Evolutionary conservation across 2,888 invertebrate species (phyloP).

Genomic region (Bembecia ichneumoniformis): DNA sequence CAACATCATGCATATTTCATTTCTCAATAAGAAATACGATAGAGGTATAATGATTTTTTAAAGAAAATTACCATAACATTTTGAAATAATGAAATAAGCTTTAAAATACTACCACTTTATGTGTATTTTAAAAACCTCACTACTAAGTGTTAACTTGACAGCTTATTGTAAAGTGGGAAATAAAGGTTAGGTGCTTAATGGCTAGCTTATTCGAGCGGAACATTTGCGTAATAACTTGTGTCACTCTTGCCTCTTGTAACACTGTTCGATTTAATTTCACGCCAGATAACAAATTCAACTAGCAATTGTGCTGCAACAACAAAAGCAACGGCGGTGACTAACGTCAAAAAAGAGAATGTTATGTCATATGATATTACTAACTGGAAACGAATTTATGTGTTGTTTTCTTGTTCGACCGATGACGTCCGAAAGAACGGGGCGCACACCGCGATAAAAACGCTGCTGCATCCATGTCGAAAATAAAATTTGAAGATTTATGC

Average conservation of each 20-base stretch:
- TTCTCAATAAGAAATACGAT: no score
- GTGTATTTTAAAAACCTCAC: no score
- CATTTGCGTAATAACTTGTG: constrained; percentile 22
- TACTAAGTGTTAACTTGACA: no score
- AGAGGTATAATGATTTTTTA: no score
- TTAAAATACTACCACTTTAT: no score
- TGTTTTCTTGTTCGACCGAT: constrained; percentile 19
- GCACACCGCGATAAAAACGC: constrained; percentile 31
- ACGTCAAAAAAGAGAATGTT: neutral
- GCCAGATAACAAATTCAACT: constrained; percentile 12
- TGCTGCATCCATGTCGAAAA: constrained; percentile 59
- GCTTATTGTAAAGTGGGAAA: no score
- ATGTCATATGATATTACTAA: constrained; percentile 1
- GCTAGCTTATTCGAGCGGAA: constrained; percentile 22
- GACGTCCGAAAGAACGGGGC: constrained; percentile 22
- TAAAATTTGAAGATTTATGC: constrained; percentile 69
- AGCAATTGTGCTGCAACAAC: neutral
- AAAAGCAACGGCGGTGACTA: constrained; percentile 1
- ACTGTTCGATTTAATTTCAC: constrained; percentile 27
- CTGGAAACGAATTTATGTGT: constrained; percentile 6
- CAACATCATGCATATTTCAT: no score
- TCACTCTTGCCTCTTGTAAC: constrained; percentile 22
- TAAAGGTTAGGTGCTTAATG: constrained; percentile 3
- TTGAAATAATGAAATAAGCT: no score
- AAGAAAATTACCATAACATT: no score